Evolutionary conservation across 2,888 invertebrate species (phyloP), one percentile per base, ranked within the genome.

Genomic region (Ellobium chinense): DNA sequence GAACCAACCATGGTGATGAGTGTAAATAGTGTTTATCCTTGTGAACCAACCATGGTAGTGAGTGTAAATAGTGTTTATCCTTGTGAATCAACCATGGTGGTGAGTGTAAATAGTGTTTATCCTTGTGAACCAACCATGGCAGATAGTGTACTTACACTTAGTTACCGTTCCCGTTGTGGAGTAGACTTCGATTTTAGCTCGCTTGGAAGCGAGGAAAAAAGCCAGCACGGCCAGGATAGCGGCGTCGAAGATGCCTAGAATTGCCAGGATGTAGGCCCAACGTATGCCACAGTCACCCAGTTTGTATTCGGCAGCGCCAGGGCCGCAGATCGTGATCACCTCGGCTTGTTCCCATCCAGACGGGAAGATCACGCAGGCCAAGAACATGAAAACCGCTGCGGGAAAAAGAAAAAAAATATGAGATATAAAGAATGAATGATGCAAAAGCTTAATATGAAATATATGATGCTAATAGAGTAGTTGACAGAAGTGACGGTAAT

Each of bases 171-270:
- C 88, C 62, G 86, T 86, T 36, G 88, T 81, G 14, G 86, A 84
- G 81, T 87, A 87, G 83, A 86, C 85, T 72, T 89, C 88, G 70
- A 88, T 87, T 84, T 91, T 91, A 46, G 91, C 91, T 93, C 98
- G 97, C 80, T 97, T 94, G 7, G 97, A 96, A 39, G 98, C 98
- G 86, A 99, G 94, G 90, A 98, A 97, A 93, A 99, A 98, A 3
- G 98, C 98, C 78, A 99, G 94, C 0, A 97, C 96, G 0, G 98
- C 96, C 82, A 98, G 94, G 82, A 97, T 96, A 68, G 96, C 94
- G 65, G 97, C 97, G 92, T 98, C 98, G 84, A 94, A 93, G 81
- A 97, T 96, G 0, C 96, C 98, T 83, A 99, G 97, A 82, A 97
- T 96, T 14, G 98, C 98, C 88, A 99, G 94, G 21, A 98, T 95